Conservation (phyloP, 2,113 vertebrate species). For the Pitta sordida region DNA sequence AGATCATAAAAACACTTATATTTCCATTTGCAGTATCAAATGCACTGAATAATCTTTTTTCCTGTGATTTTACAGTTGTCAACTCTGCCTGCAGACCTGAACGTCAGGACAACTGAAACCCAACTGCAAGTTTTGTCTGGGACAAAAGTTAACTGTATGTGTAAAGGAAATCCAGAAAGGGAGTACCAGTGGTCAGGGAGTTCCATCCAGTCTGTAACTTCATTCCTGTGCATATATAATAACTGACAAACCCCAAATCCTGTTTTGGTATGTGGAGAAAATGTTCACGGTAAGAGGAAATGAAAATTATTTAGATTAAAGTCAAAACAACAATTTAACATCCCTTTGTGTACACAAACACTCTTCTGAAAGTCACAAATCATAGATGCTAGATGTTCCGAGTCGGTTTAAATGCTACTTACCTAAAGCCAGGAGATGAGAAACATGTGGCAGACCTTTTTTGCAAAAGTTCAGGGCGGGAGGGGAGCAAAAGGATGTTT, state of each 20-base stretch:
- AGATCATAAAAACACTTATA: neutral
- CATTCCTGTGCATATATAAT: neutral
- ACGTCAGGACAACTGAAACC: accelerated
- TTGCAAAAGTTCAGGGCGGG: slow-evolving; percentile 56
- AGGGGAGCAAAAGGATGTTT: slow-evolving; percentile 65
- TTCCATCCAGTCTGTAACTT: neutral
- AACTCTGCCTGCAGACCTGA: neutral
- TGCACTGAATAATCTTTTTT: neutral
- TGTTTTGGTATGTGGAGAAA: slow-evolving; percentile 12
- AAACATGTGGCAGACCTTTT: slow-evolving; percentile 76
- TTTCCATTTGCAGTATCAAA: neutral
- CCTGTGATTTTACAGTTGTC: neutral
- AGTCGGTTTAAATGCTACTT: slow-evolving; percentile 70
- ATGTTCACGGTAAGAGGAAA: slow-evolving; percentile 30
- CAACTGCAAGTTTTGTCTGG: neutral
- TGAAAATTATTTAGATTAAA: slow-evolving; percentile 65
- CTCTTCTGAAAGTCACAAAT: slow-evolving; percentile 73
- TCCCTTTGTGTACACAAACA: slow-evolving; percentile 70
- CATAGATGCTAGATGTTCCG: slow-evolving; percentile 59
- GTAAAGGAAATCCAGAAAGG: neutral
- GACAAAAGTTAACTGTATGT: neutral
- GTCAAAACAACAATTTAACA: slow-evolving; percentile 73
- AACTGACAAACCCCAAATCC: slow-evolving; percentile 4
- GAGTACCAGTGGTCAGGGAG: neutral
- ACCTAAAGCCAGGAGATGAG: slow-evolving; percentile 74